A percentile compares a stretch with the other conserved stretches of the same genome.
Conservation (phyloP, 2,797 vertebrate genomes). For the Pseudopleuronectes americanus region DNA sequence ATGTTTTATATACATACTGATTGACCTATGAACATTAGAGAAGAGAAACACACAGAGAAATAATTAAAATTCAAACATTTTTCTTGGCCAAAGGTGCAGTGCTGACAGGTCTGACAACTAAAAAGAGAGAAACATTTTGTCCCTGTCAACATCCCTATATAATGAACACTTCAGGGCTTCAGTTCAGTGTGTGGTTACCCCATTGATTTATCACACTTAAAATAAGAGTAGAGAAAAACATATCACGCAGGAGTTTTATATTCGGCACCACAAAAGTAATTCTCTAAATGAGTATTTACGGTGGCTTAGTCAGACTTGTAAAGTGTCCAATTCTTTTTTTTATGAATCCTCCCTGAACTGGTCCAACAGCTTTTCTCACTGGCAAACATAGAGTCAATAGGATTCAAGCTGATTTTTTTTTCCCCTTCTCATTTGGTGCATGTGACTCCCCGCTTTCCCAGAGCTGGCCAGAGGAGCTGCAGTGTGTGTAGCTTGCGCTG, state of each 20-base stretch:
- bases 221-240: no score
- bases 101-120: not conserved
- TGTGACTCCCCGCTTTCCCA: conserved; percentile 82
- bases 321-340: not conserved
- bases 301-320: not conserved
- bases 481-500: conserved; percentile 68
- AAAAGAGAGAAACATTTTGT: not conserved
- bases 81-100: not conserved
- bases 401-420: conserved; percentile 71
- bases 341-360: conserved; percentile 22
- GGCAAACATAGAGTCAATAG: conserved; percentile 73
- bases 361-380: conserved; percentile 49
- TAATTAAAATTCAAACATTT: not conserved
- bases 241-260: not conserved
- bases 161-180: conserved; percentile 3
- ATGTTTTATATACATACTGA: not conserved
- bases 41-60: not conserved
- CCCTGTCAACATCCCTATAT: not conserved
- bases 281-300: not conserved
- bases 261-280: not conserved
- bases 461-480: conserved; percentile 74
- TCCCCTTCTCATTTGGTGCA: conserved; percentile 71
- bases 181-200: not conserved
- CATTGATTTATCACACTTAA: no score
- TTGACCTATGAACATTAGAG: not conserved